Evolutionary conservation across 1,140 invertebrate species (phyloP), one percentile per base, ranked within the genome.

Genomic region (Pachypeltis micranthus): DNA sequence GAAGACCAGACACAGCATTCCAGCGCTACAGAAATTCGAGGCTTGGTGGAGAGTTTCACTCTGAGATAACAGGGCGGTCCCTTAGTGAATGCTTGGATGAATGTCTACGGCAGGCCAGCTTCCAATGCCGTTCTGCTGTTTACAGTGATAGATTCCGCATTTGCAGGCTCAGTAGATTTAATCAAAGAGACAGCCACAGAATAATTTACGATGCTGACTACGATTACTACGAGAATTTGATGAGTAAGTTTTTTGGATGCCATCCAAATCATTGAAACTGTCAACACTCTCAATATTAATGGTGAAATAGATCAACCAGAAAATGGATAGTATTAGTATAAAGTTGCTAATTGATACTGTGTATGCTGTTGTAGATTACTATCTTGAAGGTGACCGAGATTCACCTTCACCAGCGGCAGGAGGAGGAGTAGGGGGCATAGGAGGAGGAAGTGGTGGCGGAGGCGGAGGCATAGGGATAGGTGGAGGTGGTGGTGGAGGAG

Each of bases 131-230:
- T 63, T 91, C 89, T 44, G 88, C 89, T 0, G 88, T 91, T 47
- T 93, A 91, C 72, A 91, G 88, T 61, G 89, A 92, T 69, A 79
- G 87, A 27, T 87, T 85, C 70, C 80, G 87, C 63, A 88, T 85
- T 26, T 94, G 91, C 72, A 80, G 89, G 31, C 79, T 93, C 24
- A 90, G 88, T 69, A 80, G 88, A 70, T 92, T 87, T 73, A 91
- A 90, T 75, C 87, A 90, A 73, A 82, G 86, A 61, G 89, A 91
- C 70, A 88, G 88, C n/a, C 87, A 89, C 79, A 79, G 88, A 63
- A 85, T 93, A 59, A 86, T 92, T 62, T 91, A 91, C 70, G 90
- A 93, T 73, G 85, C 87, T 0, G 88, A 91, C 73, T 92, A 89
- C 74, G 90, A 93, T 76, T 93, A 92, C 72, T 94, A 92, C 70